Evolutionary conservation across 2,888 invertebrate genomes (phyloP).

Genomic region (Eupelmus urozonus): DNA sequence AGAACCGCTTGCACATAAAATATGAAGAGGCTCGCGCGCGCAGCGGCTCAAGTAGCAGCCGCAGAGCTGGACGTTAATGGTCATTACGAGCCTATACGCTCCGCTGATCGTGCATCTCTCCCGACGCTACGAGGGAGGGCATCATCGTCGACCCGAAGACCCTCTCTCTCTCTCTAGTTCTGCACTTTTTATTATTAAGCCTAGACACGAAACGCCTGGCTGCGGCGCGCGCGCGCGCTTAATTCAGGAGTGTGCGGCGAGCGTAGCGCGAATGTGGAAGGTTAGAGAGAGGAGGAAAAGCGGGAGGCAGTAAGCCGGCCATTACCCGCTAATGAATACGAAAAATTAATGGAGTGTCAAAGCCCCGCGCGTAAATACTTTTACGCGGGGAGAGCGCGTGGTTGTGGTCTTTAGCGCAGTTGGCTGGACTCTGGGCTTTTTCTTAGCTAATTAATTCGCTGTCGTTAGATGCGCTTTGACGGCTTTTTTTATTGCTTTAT

Average conservation of each 20-base stretch:
- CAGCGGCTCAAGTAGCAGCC: slow-evolving; percentile 5
- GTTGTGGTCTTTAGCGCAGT: neutral
- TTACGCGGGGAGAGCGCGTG: slow-evolving; percentile 22
- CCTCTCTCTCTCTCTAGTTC: slow-evolving; percentile 56
- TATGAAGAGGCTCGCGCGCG: slow-evolving; percentile 35
- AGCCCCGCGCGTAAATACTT: slow-evolving; percentile 39
- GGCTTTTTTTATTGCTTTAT: too few species aligned
- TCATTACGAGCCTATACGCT: slow-evolving; percentile 75
- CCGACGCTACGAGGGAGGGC: slow-evolving; percentile 66
- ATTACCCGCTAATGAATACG: slow-evolving; percentile 54
- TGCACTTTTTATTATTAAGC: slow-evolving; percentile 22
- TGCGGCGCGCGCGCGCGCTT: neutral
- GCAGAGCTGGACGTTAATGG: slow-evolving; percentile 74
- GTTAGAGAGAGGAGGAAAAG: neutral
- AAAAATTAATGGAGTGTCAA: slow-evolving; percentile 61
- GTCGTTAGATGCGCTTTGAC: too few species aligned
- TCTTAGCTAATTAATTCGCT: slow-evolving; percentile 17
- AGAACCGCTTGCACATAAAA: slow-evolving; percentile 52
- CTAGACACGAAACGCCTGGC: slow-evolving; percentile 40
- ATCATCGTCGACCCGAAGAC: slow-evolving; percentile 77
- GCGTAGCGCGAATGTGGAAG: neutral
- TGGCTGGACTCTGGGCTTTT: neutral
- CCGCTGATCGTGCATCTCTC: slow-evolving; percentile 75
- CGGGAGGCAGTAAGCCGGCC: neutral
- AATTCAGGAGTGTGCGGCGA: neutral